Evolutionary conservation across 2,113 vertebrate genomes (phyloP).

Genomic region (Neoarius graeffei): DNA sequence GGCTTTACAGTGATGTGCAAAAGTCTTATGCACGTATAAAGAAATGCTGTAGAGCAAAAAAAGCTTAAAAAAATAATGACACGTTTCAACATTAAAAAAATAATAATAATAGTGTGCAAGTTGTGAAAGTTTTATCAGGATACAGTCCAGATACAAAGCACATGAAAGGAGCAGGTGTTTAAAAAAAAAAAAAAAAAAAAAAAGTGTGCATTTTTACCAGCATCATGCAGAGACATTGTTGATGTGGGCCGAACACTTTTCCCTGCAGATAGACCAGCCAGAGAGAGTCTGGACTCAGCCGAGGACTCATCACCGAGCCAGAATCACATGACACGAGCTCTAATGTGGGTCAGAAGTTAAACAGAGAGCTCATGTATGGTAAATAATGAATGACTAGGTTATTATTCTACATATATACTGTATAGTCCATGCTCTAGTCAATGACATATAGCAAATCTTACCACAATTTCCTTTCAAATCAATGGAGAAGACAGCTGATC

Average conservation of each 20-base stretch:
- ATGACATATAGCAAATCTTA: slow-evolving; percentile 54
- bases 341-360: slow-evolving; percentile 36
- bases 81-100: no score
- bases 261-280: slow-evolving; percentile 73
- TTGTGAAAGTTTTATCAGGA: not conserved
- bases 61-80: no score
- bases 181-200: not conserved
- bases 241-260: slow-evolving; percentile 74
- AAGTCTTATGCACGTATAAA: no score
- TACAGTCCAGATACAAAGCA: not conserved
- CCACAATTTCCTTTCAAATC: slow-evolving; percentile 71
- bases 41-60: no score
- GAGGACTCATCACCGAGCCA: slow-evolving; percentile 68
- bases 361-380: not conserved
- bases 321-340: slow-evolving; percentile 68
- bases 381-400: not conserved
- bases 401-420: not conserved
- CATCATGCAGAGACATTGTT: slow-evolving; percentile 73
- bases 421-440: not conserved
- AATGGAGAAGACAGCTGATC: slow-evolving; percentile 70
- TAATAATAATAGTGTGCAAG: not conserved
- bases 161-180: not conserved
- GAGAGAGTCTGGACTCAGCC: slow-evolving; percentile 72
- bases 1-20: no score
- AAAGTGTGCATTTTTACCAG: slow-evolving; percentile 58